phyloP scores from a whole-genome alignment of 1,140 invertebrate species.

The Drosophila tsacasi region DNA sequence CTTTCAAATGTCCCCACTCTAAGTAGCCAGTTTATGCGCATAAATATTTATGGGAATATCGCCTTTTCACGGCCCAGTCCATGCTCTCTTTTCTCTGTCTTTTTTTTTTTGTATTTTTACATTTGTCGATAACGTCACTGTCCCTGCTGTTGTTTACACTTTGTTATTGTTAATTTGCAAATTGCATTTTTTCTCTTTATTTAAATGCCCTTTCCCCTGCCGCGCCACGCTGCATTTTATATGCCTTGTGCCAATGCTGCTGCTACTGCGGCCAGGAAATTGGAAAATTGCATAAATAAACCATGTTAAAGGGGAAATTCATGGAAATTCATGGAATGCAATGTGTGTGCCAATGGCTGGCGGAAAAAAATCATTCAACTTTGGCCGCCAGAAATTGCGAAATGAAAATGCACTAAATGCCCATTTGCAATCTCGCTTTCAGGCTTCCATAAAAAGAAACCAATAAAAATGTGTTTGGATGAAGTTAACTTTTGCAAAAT shows the following conservation, averaged over 20 bases:
- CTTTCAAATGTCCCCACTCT: constrained; percentile 49
- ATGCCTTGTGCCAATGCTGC: constrained; percentile 13
- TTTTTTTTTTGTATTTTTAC: background rate
- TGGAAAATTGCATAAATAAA: constrained; percentile 62
- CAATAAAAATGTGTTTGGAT: background rate
- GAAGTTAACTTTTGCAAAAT: constrained; percentile 13
- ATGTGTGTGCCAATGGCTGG: background rate
- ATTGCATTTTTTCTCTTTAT: constrained; percentile 68
- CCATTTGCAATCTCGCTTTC: constrained; percentile 19
- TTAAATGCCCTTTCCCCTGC: constrained; percentile 15
- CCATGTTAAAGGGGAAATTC: constrained; percentile 1
- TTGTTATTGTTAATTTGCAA: constrained; percentile 75
- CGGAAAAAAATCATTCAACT: constrained; percentile 47
- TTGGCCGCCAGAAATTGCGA: constrained; percentile 18
- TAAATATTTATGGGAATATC: constrained; percentile 38
- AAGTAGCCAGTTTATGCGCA: constrained; percentile 40
- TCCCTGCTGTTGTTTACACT: constrained; percentile 50
- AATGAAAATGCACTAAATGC: constrained; percentile 47
- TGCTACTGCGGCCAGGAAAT: constrained; percentile 28
- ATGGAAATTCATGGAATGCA: background rate
- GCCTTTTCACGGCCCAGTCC: constrained; percentile 23
- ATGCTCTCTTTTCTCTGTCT: background rate
- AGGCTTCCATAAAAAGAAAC: constrained; percentile 1
- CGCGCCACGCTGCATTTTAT: constrained; percentile 6
- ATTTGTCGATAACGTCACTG: constrained; percentile 32